Percentiles rank a stretch among this genome's conserved stretches.
phyloP scores from a whole-genome alignment of 2,888 invertebrate species.

The Byasa hedistus region DNA sequence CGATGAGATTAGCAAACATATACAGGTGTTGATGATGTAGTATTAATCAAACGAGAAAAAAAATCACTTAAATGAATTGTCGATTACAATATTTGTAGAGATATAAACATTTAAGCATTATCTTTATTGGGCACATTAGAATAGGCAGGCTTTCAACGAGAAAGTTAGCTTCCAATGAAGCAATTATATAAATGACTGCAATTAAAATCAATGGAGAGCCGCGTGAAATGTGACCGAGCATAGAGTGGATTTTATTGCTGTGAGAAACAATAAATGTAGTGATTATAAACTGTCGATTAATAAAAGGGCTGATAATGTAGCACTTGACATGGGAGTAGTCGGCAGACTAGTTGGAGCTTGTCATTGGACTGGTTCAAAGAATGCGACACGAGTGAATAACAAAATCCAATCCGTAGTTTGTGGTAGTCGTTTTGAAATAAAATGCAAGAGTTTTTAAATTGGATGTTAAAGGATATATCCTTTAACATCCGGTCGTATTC shows the following conservation, averaged over 20 bases:
- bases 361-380: neutral
- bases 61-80: neutral
- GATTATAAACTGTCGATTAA: conserved; percentile 65
- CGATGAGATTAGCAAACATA: too few species aligned
- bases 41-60: neutral
- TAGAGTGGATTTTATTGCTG: conserved; percentile 64
- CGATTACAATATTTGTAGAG: neutral
- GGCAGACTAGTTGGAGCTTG: neutral
- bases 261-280: conserved; percentile 72
- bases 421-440: neutral
- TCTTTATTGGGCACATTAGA: conserved; percentile 67
- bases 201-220: conserved; percentile 72
- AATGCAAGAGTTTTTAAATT: neutral
- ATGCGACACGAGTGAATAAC: neutral
- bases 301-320: conserved; percentile 54
- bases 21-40: too few species aligned
- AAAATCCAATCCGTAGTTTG: neutral
- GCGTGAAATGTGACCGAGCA: conserved; percentile 62
- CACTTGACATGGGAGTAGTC: conserved; percentile 42
- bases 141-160: conserved; percentile 65
- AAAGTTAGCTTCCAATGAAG: conserved; percentile 67
- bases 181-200: conserved; percentile 72
- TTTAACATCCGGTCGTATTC: too few species aligned
- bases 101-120: conserved; percentile 42
- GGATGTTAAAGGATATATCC: too few species aligned